Evolutionary conservation across 2,797 vertebrate genomes (phyloP).

Genomic region (Cetoscarus ocellatus): DNA sequence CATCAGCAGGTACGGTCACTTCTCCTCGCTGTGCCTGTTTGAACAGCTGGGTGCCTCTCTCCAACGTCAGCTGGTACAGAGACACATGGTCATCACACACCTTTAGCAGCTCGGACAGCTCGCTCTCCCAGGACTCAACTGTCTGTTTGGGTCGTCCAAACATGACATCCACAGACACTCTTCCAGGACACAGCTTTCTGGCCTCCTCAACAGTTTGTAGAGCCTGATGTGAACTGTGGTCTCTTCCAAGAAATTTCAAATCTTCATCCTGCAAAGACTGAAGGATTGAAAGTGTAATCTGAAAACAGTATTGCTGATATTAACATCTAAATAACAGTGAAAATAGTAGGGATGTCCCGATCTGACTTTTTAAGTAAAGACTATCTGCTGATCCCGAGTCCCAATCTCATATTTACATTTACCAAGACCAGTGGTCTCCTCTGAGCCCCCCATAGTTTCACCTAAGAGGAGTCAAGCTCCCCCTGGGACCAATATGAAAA

Average conservation of each 20-base stretch:
- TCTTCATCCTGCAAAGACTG: conserved; percentile 89
- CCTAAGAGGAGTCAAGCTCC: too few relatives aligned
- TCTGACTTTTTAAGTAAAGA: too few relatives aligned
- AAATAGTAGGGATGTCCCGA: too few relatives aligned
- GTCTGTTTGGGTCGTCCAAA: conserved; percentile 91
- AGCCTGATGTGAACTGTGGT: conserved; percentile 87
- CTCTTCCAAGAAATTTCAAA: conserved; percentile 88
- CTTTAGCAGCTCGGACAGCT: conserved; percentile 82
- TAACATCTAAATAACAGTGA: too few relatives aligned
- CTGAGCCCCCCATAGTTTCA: too few relatives aligned
- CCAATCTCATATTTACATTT: too few relatives aligned
- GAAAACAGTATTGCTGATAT: neutral
- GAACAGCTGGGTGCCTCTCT: conserved; percentile 91
- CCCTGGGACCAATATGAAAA: too few relatives aligned
- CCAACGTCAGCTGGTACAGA: conserved; percentile 94
- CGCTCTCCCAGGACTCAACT: conserved; percentile 80
- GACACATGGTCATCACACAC: conserved; percentile 89
- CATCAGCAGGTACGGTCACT: conserved; percentile 76
- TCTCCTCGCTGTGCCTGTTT: conserved; percentile 80
- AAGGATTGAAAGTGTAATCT: conserved; percentile 4
- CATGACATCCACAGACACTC: conserved; percentile 91
- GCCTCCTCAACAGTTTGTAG: conserved; percentile 84
- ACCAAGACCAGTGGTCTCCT: too few relatives aligned
- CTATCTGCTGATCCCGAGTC: too few relatives aligned
- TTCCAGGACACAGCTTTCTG: conserved; percentile 85